phyloP scores from a whole-genome alignment of 2,113 vertebrate species.

The Pongo abelii region DNA sequence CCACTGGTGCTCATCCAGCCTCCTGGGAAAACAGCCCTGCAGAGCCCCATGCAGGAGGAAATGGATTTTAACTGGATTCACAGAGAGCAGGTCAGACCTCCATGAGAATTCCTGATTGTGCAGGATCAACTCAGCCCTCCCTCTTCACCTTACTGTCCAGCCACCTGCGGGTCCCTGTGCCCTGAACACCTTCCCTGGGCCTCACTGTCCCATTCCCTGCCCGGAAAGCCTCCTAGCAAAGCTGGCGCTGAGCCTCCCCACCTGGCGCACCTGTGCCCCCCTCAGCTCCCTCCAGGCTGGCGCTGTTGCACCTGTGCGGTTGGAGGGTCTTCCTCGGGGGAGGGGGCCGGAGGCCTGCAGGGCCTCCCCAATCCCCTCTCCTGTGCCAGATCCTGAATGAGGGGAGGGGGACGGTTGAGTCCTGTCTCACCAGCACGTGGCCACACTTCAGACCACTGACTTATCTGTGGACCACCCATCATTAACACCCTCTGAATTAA shows the following conservation, averaged over 20 bases:
- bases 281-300: neutral
- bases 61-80: neutral
- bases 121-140: neutral
- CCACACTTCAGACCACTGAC: neutral
- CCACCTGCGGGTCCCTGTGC: neutral
- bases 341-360: too few species aligned
- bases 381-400: neutral
- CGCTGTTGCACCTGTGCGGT: neutral
- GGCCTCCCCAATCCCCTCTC: too few species aligned
- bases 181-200: neutral
- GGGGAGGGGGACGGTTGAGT: neutral
- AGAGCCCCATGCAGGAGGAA: neutral
- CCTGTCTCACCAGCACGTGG: accelerated
- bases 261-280: neutral
- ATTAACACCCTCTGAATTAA: neutral
- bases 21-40: neutral
- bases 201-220: neutral
- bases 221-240: neutral
- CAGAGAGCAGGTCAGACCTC: neutral
- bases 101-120: too few species aligned
- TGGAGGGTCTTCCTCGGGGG: neutral
- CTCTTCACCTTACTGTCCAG: neutral
- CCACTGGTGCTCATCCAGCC: accelerated
- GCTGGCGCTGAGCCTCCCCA: neutral
- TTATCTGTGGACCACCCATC: neutral